Percentiles rank a stretch among this genome's conserved stretches.
These are phyloP conservation scores for Arrhamphus sclerolepis DNA, from an alignment of 2,797 vertebrate species.

Conservation along the genomic window DNA sequence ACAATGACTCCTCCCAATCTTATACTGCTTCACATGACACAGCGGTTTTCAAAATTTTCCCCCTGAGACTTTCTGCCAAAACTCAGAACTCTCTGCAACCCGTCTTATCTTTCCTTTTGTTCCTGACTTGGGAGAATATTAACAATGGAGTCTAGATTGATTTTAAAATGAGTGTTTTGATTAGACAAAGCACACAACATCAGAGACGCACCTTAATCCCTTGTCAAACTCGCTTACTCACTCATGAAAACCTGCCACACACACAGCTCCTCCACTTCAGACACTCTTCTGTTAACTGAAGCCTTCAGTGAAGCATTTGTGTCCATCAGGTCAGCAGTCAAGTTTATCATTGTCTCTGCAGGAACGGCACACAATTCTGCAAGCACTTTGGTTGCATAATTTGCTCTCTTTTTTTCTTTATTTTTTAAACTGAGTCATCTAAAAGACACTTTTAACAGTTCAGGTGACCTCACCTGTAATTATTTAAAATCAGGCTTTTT, in stretches of 20 bases:
- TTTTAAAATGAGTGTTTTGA: slow-evolving; percentile 6
- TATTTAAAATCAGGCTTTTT: too few relatives aligned
- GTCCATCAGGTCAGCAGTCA: slow-evolving; percentile 18
- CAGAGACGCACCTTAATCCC: slow-evolving; percentile 33
- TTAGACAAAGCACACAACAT: slow-evolving; percentile 3
- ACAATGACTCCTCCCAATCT: slow-evolving; percentile 8
- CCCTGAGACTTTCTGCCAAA: background rate
- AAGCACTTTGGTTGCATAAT: slow-evolving; percentile 12
- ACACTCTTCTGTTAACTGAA: slow-evolving; percentile 39
- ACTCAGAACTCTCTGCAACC: background rate
- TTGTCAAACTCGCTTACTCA: slow-evolving; percentile 29
- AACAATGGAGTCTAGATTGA: background rate
- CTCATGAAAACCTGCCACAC: slow-evolving; percentile 16
- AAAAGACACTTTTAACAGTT: background rate
- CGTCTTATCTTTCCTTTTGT: background rate
- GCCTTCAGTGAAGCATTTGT: slow-evolving; percentile 29
- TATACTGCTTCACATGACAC: background rate
- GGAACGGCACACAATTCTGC: background rate
- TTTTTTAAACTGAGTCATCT: slow-evolving; percentile 16
- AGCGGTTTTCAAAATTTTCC: background rate
- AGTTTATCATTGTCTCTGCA: slow-evolving; percentile 21
- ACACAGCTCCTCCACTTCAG: slow-evolving; percentile 13
- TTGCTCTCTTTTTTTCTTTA: background rate
- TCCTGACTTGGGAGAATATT: background rate
- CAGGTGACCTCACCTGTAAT: too few relatives aligned